Evolutionary conservation across 2,888 invertebrate species (phyloP).

Genomic region (Melangyna quadrimaculata): DNA sequence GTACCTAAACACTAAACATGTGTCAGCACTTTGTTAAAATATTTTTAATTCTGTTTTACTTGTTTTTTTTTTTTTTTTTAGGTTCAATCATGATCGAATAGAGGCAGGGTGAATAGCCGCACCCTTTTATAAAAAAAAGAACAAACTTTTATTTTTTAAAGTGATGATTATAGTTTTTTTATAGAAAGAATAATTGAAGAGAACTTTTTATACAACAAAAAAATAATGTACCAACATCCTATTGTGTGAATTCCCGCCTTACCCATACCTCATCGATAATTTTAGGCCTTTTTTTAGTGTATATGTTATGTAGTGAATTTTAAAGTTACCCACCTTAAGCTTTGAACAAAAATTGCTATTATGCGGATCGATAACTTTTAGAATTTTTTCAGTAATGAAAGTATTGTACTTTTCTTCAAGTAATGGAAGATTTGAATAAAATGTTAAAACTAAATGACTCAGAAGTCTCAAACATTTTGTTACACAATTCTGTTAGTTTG

Average conservation of each 20-base stretch:
- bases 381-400: too few species aligned
- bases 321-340: background rate
- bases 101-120: background rate
- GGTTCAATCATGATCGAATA: background rate
- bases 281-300: background rate
- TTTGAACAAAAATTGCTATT: too few species aligned
- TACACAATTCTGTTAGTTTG: too few species aligned
- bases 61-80: background rate
- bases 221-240: background rate
- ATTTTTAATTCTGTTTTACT: too few species aligned
- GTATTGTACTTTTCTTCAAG: too few species aligned
- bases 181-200: background rate
- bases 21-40: constrained; percentile 34
- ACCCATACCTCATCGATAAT: background rate
- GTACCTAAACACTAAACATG: background rate
- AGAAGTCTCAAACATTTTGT: too few species aligned
- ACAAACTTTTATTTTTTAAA: background rate
- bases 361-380: too few species aligned
- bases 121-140: background rate
- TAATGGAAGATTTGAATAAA: too few species aligned
- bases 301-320: background rate
- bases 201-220: background rate
- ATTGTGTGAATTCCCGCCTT: constrained; percentile 2
- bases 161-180: background rate
- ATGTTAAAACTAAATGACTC: too few species aligned